Evolutionary conservation across 2,113 vertebrate genomes (phyloP).

Genomic region (Geococcyx californianus): DNA sequence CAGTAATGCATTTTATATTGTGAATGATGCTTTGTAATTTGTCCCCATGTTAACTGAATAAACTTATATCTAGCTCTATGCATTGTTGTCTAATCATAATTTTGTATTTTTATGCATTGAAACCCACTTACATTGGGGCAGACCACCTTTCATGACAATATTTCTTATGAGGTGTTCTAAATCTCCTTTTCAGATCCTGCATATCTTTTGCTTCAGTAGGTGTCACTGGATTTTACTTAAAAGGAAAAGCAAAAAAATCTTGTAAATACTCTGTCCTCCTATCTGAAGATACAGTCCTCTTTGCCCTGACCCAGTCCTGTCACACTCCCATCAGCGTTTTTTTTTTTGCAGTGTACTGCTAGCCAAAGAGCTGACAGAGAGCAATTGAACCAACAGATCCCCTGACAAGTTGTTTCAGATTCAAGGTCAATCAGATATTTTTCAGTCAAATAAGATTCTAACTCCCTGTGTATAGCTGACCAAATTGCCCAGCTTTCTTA

Average conservation of each 20-base stretch:
- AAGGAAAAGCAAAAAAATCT: background rate
- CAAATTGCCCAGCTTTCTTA: slow-evolving; percentile 19
- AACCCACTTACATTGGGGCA: accelerated
- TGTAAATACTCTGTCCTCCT: background rate
- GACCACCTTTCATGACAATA: background rate
- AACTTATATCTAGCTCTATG: background rate
- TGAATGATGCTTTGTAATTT: background rate
- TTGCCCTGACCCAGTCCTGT: background rate
- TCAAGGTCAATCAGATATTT: slow-evolving; percentile 60
- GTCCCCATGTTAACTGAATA: background rate
- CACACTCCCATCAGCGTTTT: background rate
- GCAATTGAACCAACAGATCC: background rate
- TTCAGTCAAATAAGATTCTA: slow-evolving; percentile 1
- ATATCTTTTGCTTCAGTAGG: background rate
- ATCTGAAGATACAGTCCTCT: background rate
- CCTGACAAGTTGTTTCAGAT: background rate
- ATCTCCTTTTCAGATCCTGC: background rate
- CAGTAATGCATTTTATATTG: accelerated
- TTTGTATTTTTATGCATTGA: background rate
- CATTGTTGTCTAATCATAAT: background rate
- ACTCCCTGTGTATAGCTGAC: background rate
- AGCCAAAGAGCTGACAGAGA: background rate
- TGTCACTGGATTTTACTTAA: background rate
- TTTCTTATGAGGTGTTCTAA: background rate
- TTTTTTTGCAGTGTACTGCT: background rate